Evolutionary conservation across 2,888 invertebrate genomes (phyloP).

Genomic region (Drosophila ezoana): DNA sequence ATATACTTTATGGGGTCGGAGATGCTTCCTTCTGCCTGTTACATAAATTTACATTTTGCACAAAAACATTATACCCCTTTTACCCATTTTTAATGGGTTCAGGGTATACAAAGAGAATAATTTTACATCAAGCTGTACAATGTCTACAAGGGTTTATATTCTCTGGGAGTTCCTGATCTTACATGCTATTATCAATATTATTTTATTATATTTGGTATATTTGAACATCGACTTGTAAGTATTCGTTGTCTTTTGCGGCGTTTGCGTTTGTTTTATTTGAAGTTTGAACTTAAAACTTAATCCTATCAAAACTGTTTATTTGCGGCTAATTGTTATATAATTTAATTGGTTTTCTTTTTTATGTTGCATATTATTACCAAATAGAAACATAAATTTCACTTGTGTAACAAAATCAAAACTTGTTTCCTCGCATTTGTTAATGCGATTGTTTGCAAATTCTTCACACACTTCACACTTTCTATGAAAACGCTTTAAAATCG

Average conservation of each 20-base stretch:
- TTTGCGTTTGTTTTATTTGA: no score
- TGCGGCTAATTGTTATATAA: conserved; percentile 10
- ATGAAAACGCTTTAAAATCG: conserved; percentile 33
- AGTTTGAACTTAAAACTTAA: not conserved
- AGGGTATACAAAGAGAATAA: no score
- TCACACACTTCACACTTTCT: conserved; percentile 69
- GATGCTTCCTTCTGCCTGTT: no score
- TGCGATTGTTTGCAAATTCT: conserved; percentile 63
- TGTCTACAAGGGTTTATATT: no score
- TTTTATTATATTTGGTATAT: no score
- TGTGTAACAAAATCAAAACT: conserved; percentile 57
- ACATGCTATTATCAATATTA: not conserved
- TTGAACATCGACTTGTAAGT: no score
- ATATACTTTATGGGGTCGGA: no score
- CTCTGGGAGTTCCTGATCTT: not conserved
- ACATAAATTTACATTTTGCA: no score
- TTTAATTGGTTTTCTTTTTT: conserved; percentile 30
- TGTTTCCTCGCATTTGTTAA: conserved; percentile 34
- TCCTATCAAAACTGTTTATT: not conserved
- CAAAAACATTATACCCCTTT: no score
- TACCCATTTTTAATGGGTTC: no score
- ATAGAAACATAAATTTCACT: conserved; percentile 54
- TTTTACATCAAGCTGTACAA: no score
- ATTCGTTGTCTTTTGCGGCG: no score
- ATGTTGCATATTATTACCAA: conserved; percentile 60